Conservation (phyloP, 2,888 invertebrate species). For the Cephus pygmeus region DNA sequence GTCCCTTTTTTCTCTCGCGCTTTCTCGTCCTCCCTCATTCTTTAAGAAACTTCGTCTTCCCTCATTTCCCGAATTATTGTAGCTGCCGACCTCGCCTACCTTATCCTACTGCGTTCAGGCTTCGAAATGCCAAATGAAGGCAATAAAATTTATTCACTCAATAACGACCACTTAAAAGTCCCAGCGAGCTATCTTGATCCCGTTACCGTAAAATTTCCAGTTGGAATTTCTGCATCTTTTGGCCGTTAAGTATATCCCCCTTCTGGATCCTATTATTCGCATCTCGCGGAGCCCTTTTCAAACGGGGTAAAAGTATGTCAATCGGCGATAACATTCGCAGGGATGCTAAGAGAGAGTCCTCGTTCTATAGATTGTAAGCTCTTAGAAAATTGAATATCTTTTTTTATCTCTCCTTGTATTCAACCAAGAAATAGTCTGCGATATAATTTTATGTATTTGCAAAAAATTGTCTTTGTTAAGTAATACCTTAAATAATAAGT, state of each 20-base stretch:
- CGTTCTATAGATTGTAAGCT: not conserved
- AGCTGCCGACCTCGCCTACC: not conserved
- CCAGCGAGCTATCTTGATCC: not conserved
- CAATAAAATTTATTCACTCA: constrained; percentile 1
- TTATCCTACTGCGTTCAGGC: not conserved
- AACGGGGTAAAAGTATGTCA: not conserved
- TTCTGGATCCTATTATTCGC: not conserved
- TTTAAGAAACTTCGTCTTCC: not conserved
- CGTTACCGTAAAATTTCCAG: not conserved
- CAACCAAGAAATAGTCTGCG: not conserved
- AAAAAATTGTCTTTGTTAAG: not conserved
- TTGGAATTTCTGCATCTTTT: not conserved
- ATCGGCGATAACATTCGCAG: not conserved
- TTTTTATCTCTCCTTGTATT: not conserved
- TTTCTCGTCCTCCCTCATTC: not conserved
- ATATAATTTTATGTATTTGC: not conserved
- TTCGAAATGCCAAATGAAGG: not conserved
- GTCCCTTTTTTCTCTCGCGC: too few species aligned
- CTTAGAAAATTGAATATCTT: not conserved
- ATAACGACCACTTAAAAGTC: constrained; percentile 8
- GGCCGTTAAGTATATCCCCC: not conserved
- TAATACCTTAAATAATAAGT: not conserved
- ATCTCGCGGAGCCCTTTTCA: not conserved
- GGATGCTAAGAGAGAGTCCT: not conserved
- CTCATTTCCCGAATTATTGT: not conserved